Base-by-base conservation (phyloP, 2,797 vertebrate species). In the Phalloptychus januarius region DNA sequence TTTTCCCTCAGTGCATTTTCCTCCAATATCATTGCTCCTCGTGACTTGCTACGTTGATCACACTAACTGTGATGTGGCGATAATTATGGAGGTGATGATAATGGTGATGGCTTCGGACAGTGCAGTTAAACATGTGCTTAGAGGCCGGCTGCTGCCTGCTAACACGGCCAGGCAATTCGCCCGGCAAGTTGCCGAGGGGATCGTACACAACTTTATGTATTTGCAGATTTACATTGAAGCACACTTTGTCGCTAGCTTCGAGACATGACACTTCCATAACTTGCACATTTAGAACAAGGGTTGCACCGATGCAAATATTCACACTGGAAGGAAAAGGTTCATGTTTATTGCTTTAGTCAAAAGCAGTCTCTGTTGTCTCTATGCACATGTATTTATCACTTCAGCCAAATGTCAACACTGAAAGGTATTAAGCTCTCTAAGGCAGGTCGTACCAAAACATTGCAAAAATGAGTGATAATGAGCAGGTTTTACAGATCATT, bases 61-160 rank as follows among this genome's bases (percentile, higher is more conserved):
- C 81, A 72, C 85, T 83, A 90, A 89, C 85, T 84, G 76, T 82
- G 86, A 91, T 92, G 86, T 48, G 83, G 84, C 89, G 83, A 86
- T 90, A 85, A 91, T 94, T 89, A 91, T 33, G 77, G 61, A 75
- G 85, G 79, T 71, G 75, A 78, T 76, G 76, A 83, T 87, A 85
- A 87, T 20, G 86, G 84, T 92, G 89, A 92, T 87, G 44, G 81
- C 71, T 77, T 83, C 38, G 86, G 85, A 88, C 87, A 75, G 78
- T 45, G 79, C 65, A 33, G 82, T 83, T 85, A 74, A 87, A 85
- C 78, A 86, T 79, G 82, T 86, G 84, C 84, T 88, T 50, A 16
- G 74, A 74, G 56, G 76, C 72, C 5, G 56, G 77, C 77, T 76
- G 84, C 3, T 3, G 76, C 74, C 83, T 15, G 33, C 67, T 73